Evolutionary conservation across 2,797 vertebrate genomes (phyloP).

Genomic region (Malacoctenus gilli): DNA sequence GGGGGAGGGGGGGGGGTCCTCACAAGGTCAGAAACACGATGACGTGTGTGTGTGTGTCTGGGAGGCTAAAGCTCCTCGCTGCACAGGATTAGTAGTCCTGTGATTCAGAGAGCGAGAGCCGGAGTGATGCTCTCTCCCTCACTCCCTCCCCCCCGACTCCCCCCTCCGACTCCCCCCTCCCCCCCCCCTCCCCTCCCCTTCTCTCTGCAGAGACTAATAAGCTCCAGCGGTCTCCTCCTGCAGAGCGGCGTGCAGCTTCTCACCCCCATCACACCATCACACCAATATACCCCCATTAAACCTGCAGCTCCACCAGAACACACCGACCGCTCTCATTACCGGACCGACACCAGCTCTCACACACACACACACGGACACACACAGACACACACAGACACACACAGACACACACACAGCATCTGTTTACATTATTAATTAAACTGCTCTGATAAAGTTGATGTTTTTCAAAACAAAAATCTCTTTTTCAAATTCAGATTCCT

Average conservation of each 20-base stretch:
- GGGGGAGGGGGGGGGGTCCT: neutral
- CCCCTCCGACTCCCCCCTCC: neutral
- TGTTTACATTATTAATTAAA: too few species aligned
- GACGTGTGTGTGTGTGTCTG: slow-evolving; percentile 7
- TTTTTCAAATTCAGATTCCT: too few species aligned
- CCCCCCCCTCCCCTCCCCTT: slow-evolving; percentile 16
- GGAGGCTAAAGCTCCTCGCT: slow-evolving; percentile 45
- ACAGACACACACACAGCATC: too few species aligned
- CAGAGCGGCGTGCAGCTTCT: slow-evolving; percentile 58
- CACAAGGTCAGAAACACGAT: slow-evolving; percentile 12
- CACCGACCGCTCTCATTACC: too few species aligned
- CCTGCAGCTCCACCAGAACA: slow-evolving; percentile 10
- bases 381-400: too few species aligned
- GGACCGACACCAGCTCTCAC: too few species aligned
- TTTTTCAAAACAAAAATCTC: too few species aligned
- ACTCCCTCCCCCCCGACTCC: neutral
- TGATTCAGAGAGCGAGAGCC: slow-evolving; percentile 30
- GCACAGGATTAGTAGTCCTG: slow-evolving; percentile 55
- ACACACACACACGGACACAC: too few species aligned
- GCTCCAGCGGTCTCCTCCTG: slow-evolving; percentile 55
- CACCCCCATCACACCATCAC: slow-evolving; percentile 3
- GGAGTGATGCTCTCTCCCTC: slow-evolving; percentile 5
- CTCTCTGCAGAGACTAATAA: slow-evolving; percentile 57
- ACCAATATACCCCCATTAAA: slow-evolving; percentile 21
- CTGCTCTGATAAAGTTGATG: too few species aligned